Conservation (phyloP, 2,888 invertebrate genomes). For the Prosopocoilus inquinatus region DNA sequence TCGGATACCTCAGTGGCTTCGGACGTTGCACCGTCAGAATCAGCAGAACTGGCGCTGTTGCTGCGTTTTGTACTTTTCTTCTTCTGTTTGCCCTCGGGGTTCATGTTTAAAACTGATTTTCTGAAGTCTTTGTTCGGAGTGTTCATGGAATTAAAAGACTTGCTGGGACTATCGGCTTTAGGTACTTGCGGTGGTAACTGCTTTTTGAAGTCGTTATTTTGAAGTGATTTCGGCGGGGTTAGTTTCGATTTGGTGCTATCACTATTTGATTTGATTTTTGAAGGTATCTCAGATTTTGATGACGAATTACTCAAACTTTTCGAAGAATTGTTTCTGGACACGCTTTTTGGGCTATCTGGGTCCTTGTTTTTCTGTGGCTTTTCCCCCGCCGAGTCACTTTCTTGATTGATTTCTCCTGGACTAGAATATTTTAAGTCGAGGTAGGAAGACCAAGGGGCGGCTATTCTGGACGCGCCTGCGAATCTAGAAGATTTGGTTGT, state of each 20-base stretch:
- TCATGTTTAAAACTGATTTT: conserved; percentile 71
- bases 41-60: conserved; percentile 52
- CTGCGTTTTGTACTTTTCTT: conserved; percentile 50
- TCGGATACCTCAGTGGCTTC: conserved; percentile 49
- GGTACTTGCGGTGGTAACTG: conserved; percentile 52
- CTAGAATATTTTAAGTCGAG: conserved; percentile 54
- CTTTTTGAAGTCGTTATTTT: conserved; percentile 37
- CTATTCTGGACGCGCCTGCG: conserved; percentile 56
- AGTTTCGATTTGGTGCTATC: conserved; percentile 34
- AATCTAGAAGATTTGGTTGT: conserved; percentile 65
- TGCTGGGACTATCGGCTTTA: conserved; percentile 44
- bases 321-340: conserved; percentile 49
- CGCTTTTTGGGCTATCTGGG: conserved; percentile 42
- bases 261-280: conserved; percentile 26
- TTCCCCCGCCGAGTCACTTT: conserved; percentile 48
- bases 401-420: conserved; percentile 31
- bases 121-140: conserved; percentile 70
- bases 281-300: conserved; percentile 25
- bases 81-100: conserved; percentile 45
- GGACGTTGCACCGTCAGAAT: conserved; percentile 45
- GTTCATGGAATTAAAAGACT: conserved; percentile 46
- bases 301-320: conserved; percentile 49
- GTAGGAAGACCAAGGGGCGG: conserved; percentile 65
- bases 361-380: conserved; percentile 48
- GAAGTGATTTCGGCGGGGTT: conserved; percentile 30